Conservation (phyloP, 2,888 invertebrate genomes). For the Marronus borbonicus region DNA sequence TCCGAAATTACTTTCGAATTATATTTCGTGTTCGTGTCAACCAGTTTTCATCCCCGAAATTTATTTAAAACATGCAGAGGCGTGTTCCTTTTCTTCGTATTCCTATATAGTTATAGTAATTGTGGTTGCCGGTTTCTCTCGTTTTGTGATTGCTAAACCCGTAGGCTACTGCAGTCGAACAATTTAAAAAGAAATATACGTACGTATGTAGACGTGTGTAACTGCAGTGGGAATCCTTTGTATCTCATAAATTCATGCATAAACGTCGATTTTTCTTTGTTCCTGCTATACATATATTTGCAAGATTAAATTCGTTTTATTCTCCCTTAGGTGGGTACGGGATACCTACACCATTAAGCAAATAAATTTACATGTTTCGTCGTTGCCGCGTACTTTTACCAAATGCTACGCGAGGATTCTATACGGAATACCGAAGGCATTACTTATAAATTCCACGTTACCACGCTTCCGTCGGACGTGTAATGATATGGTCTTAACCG, state of each 20-base stretch:
- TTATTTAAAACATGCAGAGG: conserved; percentile 47
- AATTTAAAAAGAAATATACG: neutral
- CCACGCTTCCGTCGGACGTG: conserved; percentile 5
- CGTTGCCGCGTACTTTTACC: neutral
- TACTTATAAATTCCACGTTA: conserved; percentile 23
- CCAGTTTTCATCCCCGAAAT: conserved; percentile 47
- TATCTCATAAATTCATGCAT: neutral
- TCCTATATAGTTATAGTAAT: conserved; percentile 34
- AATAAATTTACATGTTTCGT: conserved; percentile 11
- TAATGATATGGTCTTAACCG: conserved; percentile 14
- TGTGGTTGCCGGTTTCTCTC: conserved; percentile 24
- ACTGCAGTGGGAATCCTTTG: neutral
- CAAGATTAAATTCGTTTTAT: neutral
- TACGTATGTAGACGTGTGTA: neutral
- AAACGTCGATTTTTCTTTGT: conserved; percentile 12
- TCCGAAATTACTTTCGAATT: conserved; percentile 49
- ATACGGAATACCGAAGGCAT: neutral
- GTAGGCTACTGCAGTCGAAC: conserved; percentile 21
- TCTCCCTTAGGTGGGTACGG: neutral
- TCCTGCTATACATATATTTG: neutral
- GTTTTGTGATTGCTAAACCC: conserved; percentile 36
- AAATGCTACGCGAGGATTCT: neutral
- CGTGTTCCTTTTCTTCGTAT: conserved; percentile 3
- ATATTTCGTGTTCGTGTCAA: conserved; percentile 49
- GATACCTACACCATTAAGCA: neutral